phyloP scores from a whole-genome alignment of 2,888 invertebrate genomes.

The Amorpha juglandis region DNA sequence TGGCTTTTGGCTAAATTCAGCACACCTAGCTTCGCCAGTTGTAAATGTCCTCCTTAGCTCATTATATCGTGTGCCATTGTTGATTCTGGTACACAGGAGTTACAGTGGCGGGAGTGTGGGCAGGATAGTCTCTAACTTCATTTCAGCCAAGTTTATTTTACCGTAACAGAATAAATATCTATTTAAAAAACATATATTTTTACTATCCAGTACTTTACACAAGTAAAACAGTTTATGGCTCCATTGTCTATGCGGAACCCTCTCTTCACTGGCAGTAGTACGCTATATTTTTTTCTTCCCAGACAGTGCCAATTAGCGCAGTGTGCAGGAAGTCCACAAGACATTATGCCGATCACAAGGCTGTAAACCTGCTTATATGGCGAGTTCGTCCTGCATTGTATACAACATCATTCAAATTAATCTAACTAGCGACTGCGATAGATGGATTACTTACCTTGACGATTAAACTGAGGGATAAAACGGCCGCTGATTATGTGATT shows the following conservation, averaged over 20 bases:
- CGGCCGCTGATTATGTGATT: slow-evolving; percentile 4
- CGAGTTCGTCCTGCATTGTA: slow-evolving; percentile 11
- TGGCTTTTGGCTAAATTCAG: too few species aligned
- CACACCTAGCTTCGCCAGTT: too few species aligned
- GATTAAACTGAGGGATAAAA: not conserved
- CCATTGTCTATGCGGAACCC: slow-evolving; percentile 14
- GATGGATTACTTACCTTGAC: slow-evolving; percentile 9
- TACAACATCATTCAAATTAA: slow-evolving; percentile 24
- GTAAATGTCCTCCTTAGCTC: too few species aligned
- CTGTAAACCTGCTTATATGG: slow-evolving; percentile 22
- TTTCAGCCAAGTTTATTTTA: too few species aligned
- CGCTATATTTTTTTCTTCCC: slow-evolving; percentile 32
- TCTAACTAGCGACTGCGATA: slow-evolving; percentile 16
- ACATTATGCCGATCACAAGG: slow-evolving; percentile 17
- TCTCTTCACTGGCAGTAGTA: not conserved
- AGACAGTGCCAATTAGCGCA: slow-evolving; percentile 44
- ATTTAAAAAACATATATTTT: not conserved
- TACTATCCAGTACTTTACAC: not conserved
- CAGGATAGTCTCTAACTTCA: too few species aligned
- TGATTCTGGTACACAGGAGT: too few species aligned
- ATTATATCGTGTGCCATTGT: too few species aligned
- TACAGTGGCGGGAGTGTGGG: too few species aligned
- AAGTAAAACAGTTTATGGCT: not conserved
- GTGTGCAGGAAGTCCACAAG: slow-evolving; percentile 18
- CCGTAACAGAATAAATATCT: too few species aligned